A percentile compares a stretch with the other conserved stretches of the same genome.
These are phyloP conservation scores for Cryptus armator DNA, from an alignment of 2,888 invertebrate genomes.

Conservation along the genomic window DNA sequence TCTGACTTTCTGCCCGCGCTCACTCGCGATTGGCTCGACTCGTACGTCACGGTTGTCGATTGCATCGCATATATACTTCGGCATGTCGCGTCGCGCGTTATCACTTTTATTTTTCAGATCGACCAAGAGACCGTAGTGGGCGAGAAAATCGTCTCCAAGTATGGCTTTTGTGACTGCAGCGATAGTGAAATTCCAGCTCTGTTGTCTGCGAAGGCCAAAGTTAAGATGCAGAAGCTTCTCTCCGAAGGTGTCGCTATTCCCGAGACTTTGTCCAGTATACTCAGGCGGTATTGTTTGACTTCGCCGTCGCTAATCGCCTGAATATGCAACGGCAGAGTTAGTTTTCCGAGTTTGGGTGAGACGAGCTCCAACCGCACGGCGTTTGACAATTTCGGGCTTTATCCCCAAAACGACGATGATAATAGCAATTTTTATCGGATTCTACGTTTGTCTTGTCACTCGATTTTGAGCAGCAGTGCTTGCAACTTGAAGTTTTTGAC, in stretches of 20 bases:
- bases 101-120: slow-evolving; percentile 13
- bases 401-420: neutral
- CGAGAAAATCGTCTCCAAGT: slow-evolving; percentile 52
- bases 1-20: too few species aligned
- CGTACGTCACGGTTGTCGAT: too few species aligned
- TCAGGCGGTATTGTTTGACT: slow-evolving; percentile 52
- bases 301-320: slow-evolving; percentile 48
- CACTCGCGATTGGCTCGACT: too few species aligned
- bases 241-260: slow-evolving; percentile 44
- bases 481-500: neutral
- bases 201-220: slow-evolving; percentile 50
- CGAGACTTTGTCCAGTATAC: slow-evolving; percentile 48
- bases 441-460: neutral
- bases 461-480: neutral
- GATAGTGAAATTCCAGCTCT: slow-evolving; percentile 55
- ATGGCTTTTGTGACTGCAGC: slow-evolving; percentile 58
- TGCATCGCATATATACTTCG: too few species aligned
- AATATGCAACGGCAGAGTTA: slow-evolving; percentile 49
- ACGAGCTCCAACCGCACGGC: slow-evolving; percentile 4
- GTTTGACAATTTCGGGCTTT: neutral
- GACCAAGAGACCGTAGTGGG: slow-evolving; percentile 26
- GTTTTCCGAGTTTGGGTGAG: slow-evolving; percentile 24
- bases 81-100: too few species aligned
- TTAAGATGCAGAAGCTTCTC: slow-evolving; percentile 39
- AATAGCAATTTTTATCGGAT: neutral